phyloP scores from a whole-genome alignment of 2,113 vertebrate species.

The Pionites leucogaster region DNA sequence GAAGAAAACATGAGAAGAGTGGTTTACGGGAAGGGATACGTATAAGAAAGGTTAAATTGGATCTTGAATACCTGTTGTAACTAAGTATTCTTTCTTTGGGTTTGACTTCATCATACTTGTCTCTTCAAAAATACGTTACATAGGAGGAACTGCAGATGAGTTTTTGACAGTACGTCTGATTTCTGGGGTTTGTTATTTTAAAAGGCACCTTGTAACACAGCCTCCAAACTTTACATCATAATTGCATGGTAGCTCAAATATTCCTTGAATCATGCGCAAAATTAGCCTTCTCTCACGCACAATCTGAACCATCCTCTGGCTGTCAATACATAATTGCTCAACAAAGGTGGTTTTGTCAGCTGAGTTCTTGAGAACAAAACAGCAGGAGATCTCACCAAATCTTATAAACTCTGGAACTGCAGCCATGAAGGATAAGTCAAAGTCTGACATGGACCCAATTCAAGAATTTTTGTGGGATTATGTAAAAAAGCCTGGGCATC shows the following conservation, averaged over 20 bases:
- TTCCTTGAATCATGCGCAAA: not conserved
- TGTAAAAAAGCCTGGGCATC: not conserved
- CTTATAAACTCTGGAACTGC: not conserved
- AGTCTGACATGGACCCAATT: not conserved
- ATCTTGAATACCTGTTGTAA: not conserved
- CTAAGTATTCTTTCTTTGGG: not conserved
- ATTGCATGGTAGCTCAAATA: not conserved
- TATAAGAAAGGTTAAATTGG: slow-evolving; percentile 33
- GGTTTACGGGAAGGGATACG: slow-evolving; percentile 4
- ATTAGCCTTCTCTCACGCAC: not conserved
- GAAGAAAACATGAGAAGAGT: slow-evolving; percentile 37
- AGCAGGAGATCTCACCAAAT: not conserved
- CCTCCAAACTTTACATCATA: not conserved
- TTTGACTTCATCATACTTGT: slow-evolving; percentile 44
- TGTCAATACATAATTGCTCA: not conserved
- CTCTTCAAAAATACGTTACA: not conserved
- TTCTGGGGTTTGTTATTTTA: not conserved
- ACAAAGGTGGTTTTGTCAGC: not conserved
- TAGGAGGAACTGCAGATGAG: not conserved
- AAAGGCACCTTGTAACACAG: not conserved
- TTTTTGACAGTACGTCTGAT: slow-evolving; percentile 6
- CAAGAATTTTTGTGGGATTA: not conserved
- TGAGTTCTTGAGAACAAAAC: not conserved
- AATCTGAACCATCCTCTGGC: not conserved
- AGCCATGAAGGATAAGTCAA: not conserved